Conservation (phyloP, 1,140 invertebrate species). For the Hylaeus anthracinus region DNA sequence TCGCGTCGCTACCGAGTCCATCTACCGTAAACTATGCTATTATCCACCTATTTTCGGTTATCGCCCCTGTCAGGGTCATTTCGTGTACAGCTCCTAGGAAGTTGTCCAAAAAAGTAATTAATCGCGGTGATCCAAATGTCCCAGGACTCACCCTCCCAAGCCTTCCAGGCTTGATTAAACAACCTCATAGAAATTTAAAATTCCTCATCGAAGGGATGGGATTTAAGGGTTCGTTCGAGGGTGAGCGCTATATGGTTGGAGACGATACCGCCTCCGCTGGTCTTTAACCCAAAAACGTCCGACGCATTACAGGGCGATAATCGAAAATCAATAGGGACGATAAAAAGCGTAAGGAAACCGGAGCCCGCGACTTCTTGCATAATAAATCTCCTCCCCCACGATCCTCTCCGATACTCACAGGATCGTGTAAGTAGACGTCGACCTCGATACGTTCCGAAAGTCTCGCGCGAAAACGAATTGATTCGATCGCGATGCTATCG, state of each 20-base stretch:
- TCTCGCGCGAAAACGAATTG: slow-evolving; percentile 23
- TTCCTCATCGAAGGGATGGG: slow-evolving; percentile 24
- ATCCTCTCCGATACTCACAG: too few relatives aligned
- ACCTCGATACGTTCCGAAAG: slow-evolving; percentile 19
- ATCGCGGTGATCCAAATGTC: slow-evolving; percentile 12
- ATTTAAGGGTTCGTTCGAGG: slow-evolving; percentile 17
- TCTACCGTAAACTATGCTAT: too few relatives aligned
- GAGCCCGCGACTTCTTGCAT: slow-evolving; percentile 53
- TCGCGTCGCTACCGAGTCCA: not conserved
- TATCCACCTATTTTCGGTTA: not conserved
- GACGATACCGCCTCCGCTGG: slow-evolving; percentile 26
- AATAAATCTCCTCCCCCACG: slow-evolving; percentile 52
- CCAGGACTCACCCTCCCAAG: not conserved
- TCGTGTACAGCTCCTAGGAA: too few relatives aligned
- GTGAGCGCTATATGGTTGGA: slow-evolving; percentile 1
- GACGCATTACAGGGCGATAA: slow-evolving; percentile 59
- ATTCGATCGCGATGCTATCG: slow-evolving; percentile 12
- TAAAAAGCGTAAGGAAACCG: slow-evolving; percentile 56
- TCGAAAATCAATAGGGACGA: slow-evolving; percentile 65
- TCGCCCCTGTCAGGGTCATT: not conserved
- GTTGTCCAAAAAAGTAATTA: not conserved
- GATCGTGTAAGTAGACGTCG: slow-evolving; percentile 20
- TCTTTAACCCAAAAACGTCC: slow-evolving; percentile 67
- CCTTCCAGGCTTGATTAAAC: slow-evolving; percentile 37
- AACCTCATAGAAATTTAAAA: slow-evolving; percentile 29